Conservation (phyloP, 2,113 vertebrate species). For the Acanthisitta chloris region DNA sequence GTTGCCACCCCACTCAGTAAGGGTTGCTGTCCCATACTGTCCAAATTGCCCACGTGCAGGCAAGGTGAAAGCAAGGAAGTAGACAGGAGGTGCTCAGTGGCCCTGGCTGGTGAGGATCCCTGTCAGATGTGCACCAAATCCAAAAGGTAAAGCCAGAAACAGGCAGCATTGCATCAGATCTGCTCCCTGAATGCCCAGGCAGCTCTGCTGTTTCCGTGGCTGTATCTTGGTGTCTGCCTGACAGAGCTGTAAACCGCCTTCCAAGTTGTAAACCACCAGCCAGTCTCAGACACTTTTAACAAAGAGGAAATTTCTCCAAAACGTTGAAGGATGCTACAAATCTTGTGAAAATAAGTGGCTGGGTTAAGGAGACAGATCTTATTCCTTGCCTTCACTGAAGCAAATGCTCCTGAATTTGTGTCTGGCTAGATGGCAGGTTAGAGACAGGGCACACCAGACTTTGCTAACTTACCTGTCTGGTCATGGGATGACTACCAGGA, state of each 20-base stretch:
- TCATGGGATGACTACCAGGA: background rate
- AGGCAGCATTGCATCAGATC: background rate
- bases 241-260: too few relatives aligned
- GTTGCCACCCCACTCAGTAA: background rate
- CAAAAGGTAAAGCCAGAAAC: background rate
- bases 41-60: background rate
- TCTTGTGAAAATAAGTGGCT: background rate
- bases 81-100: background rate
- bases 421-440: background rate
- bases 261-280: background rate
- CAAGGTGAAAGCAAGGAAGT: background rate
- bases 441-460: background rate
- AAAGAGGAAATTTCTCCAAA: background rate
- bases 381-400: background rate
- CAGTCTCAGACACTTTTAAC: background rate
- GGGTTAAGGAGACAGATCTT: background rate
- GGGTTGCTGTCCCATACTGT: rapidly evolving
- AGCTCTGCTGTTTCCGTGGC: background rate
- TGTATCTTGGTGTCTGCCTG: background rate
- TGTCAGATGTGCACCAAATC: background rate
- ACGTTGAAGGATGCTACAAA: background rate
- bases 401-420: background rate
- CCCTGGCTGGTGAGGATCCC: background rate
- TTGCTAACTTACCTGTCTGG: background rate
- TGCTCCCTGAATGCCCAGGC: background rate